Base-by-base conservation (phyloP, 2,113 vertebrate species). In the Scopus umbretta region DNA sequence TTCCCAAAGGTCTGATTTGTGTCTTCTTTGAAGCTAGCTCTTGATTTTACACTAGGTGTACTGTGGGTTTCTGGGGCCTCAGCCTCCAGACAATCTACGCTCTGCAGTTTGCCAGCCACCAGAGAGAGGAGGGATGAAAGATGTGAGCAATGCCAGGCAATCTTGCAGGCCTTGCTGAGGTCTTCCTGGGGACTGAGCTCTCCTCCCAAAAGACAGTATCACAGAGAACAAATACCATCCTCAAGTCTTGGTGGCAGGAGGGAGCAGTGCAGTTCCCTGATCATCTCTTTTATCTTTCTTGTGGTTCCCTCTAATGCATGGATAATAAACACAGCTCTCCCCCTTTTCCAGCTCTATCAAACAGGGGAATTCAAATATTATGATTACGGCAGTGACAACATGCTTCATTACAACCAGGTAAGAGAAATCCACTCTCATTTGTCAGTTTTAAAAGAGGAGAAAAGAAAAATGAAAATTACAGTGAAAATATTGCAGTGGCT, bases 341-440 rank as follows among this genome's bases (percentile, higher is more conserved):
- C 89, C 50, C 53, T 93, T 80, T 92, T 50, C 47, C 85, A 97
- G 97, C 15, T 92, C 40, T 91, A 92, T 32, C 70, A 49, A 47
- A 93, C 97, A 53, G 98, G 98, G n/a, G 98, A 98, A 86, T 98
- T 99, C 93, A 98, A 98, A 95, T 97, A 97, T 4, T 99, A 98
- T 14, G 99, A 99, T 92, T 99, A 98, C 5, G 99, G 99, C 61
- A 89, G 79, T 11, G 86, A 97, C 85, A 99, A 99, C 94, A 86
- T 98, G 96, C 97, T 93, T 30, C 99, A 98, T 88, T 99, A 99
- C 95, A 99, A 99, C 94, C 98, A 99, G 99, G 99, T 99, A 97
- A 97, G 92, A 91, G 34, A 74, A 78, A 73, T 22, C 7, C 42
- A 4, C 13, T 42, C 45, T 78, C 50, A 34, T 40, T 40, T 66